Percentiles rank a stretch among this genome's conserved stretches.
Evolutionary conservation across 2,113 vertebrate species (phyloP).

Genomic region (Parotia lawesii): DNA sequence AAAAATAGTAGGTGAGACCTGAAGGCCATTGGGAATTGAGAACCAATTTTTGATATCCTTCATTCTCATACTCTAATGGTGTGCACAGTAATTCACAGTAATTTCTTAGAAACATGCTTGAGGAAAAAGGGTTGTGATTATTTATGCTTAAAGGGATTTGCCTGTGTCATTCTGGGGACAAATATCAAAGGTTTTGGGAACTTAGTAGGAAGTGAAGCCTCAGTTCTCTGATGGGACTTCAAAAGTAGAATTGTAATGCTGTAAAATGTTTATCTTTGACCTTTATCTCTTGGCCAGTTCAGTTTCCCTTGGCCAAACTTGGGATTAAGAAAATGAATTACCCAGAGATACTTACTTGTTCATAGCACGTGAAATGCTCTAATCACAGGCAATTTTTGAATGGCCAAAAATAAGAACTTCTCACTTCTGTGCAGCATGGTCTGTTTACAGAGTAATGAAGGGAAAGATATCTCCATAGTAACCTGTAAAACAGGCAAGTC

Average conservation of each 20-base stretch:
- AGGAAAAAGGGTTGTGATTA: not conserved
- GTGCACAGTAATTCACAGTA: not conserved
- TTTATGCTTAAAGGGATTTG: not conserved
- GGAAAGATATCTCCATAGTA: conserved; percentile 50
- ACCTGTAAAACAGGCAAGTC: conserved; percentile 26
- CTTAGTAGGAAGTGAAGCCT: not conserved
- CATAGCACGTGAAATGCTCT: not conserved
- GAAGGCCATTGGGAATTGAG: not conserved
- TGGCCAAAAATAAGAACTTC: not conserved
- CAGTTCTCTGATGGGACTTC: not conserved
- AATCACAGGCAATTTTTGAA: not conserved
- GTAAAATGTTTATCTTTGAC: not conserved
- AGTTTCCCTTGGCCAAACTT: not conserved
- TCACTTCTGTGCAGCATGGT: not conserved
- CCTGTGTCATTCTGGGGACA: not conserved
- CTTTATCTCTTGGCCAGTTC: not conserved
- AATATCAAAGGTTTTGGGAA: not conserved
- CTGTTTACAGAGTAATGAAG: conserved; percentile 31
- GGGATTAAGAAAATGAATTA: not conserved
- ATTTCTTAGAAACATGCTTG: not conserved
- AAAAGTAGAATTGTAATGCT: not conserved
- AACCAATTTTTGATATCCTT: not conserved
- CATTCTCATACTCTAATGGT: not conserved
- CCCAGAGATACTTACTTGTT: not conserved
- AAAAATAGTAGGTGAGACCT: not conserved